Conservation (phyloP, 2,113 vertebrate species). For the zebrafish (Danio rerio) region DNA sequence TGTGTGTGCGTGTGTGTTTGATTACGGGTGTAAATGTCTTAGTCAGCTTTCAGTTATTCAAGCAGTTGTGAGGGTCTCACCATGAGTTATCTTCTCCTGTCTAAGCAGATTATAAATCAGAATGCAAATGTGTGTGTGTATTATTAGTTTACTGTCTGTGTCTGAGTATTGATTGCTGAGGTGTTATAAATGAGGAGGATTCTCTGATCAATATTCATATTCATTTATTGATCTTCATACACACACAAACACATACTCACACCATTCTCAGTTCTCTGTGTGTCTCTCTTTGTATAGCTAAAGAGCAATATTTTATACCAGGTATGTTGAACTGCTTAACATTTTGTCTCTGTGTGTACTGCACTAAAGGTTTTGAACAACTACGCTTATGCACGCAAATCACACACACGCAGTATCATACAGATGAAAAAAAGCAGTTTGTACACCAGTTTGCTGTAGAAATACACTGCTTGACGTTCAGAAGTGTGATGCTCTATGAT, state of each 20-base stretch:
- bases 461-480: too few species aligned
- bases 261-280: slow-evolving; percentile 69
- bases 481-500: neutral
- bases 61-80: neutral
- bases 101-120: slow-evolving; percentile 8
- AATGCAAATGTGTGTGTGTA: slow-evolving; percentile 15
- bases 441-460: neutral
- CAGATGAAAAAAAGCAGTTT: neutral
- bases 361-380: slow-evolving; percentile 45
- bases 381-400: slow-evolving; percentile 6
- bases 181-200: slow-evolving; percentile 37
- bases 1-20: neutral
- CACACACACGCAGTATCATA: neutral
- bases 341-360: slow-evolving; percentile 56
- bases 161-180: neutral
- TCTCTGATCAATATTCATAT: slow-evolving; percentile 38
- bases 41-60: slow-evolving; percentile 15
- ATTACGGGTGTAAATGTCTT: neutral
- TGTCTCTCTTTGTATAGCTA: slow-evolving; percentile 84
- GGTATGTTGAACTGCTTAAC: slow-evolving; percentile 84
- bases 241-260: slow-evolving; percentile 65
- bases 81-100: slow-evolving; percentile 13
- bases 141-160: slow-evolving; percentile 5
- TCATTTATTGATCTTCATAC: slow-evolving; percentile 33
- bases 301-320: slow-evolving; percentile 99